Evolutionary conservation across 2,888 invertebrate genomes (phyloP).

Genomic region (Amphipoea lucens): DNA sequence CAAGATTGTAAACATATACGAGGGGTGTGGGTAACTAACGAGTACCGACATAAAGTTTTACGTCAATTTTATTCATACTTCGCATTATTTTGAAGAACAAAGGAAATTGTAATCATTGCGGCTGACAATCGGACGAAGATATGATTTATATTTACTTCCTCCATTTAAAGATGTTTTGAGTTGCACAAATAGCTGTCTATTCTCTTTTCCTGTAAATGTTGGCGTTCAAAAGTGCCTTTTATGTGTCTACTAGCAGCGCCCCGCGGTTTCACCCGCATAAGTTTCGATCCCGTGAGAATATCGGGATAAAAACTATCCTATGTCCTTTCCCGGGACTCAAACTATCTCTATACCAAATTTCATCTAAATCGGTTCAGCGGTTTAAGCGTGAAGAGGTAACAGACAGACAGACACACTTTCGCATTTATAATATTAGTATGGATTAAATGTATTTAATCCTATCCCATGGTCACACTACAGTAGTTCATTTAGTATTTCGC

Average conservation of each 20-base stretch:
- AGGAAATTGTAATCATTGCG: conserved; percentile 9
- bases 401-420: too few species aligned
- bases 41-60: conserved; percentile 47
- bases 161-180: background rate
- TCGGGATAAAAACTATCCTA: too few species aligned
- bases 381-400: too few species aligned
- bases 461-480: conserved; percentile 39
- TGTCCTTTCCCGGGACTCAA: too few species aligned
- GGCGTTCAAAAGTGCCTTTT: background rate
- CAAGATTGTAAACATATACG: conserved; percentile 47
- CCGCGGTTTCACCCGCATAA: too few species aligned
- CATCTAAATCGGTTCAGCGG: too few species aligned
- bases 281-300: too few species aligned
- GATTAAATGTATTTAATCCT: too few species aligned
- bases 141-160: background rate
- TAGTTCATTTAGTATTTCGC: conserved; percentile 64
- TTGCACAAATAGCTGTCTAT: background rate
- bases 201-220: background rate
- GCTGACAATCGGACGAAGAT: background rate
- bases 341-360: too few species aligned
- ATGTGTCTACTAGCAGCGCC: background rate
- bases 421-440: too few species aligned
- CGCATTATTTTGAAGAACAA: conserved; percentile 42
- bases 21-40: conserved; percentile 16
- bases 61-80: conserved; percentile 52